Base-by-base conservation (phyloP, 2,888 invertebrate genomes). In the Seladonia tumulorum region DNA sequence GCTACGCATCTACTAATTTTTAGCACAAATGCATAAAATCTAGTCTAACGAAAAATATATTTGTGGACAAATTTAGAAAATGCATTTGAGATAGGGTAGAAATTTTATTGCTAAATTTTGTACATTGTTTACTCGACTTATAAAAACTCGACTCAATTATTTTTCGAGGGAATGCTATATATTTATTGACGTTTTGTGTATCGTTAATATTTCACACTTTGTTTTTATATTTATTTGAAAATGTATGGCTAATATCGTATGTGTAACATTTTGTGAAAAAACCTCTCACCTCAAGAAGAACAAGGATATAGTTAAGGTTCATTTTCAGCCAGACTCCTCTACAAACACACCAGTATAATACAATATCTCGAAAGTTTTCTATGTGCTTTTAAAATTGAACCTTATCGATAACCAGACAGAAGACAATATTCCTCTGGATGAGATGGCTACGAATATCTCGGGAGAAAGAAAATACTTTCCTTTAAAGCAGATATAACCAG, bases 391-490 rank as follows among this genome's bases (percentile, higher is more conserved):
- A 81, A 87, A 85, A 89, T 82, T 75, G 83, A 57, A 35, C 42
- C 70, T 79, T 80, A 76, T 83, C 85, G 82, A 89, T 87, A 82
- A 79, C 87, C 71, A 73, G 72, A 68, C 70, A 82, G 72, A 79
- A 77, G 73, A 68, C 78, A 83, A 85, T 87, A 89, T 78, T 79
- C 74, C 71, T 14, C 25, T 45, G 76, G 70, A 83, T 71, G 78
- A 75, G 71, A 66, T 71, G 60, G 79, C 71, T 53, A 18, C 60
- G 86, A 85, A 79, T 85, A 85, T 85, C 79, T 39, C 71, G 77
- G 53, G 68, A 76, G 68, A 78, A 74, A 68, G 81, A 87, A 79
- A 78, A 89, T 89, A 85, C 89, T 83, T 85, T 87, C 76, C 81
- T 80, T 63, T 66, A 82, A 81, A 79, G 76, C 76, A 66, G 76